Evolutionary conservation across 2,113 vertebrate species (phyloP), one percentile per base, ranked within the genome.

Genomic region (Oceanodroma tethys): DNA sequence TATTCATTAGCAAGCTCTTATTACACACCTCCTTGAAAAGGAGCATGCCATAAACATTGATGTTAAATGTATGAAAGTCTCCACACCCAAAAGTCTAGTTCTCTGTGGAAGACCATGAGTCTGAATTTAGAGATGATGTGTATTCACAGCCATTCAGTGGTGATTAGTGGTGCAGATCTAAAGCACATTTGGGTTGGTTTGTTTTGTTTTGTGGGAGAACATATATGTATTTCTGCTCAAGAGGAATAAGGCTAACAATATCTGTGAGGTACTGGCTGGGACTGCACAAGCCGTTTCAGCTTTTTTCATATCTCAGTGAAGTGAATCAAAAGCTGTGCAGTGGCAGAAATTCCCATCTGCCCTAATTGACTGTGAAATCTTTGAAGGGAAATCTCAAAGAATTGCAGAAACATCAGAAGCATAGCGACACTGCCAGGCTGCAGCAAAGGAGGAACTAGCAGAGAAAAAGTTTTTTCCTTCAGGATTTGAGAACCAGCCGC

Each of bases 371-470:
- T 43, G 55, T 36, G 56, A 79, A 94, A 84, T 63, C 72, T 96
- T 84, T 93, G 86, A 92, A 81, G 47, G 32, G 32, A 89, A 70
- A 84, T 55, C 36, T 95, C 81, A 88, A 94, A 92, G 72, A 53
- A 27, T 13, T 84, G 32, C 50, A 91, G 47, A 84, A 90, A 78
- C 42, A 67, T 50, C 26, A 86, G 59, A 95, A 88, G 15, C 52
- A 26, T 0, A 84, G 25, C 3, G 29, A 71, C 36, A 47, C 32
- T 92, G 60, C 43, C 20, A 81, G 38, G 22, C 17, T 74, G 42
- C 66, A 70, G 19, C 12, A 66, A 81, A 85, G 52, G 50, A 91
- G 21, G 29, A 81, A 71, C 18, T 40, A 53, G 13, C 29, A 21
- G 25, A 65, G 48, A 71, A 74, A 70, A 73, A 66, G 0, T 9